A percentile compares a stretch with the other conserved stretches of the same genome.
phyloP scores from a whole-genome alignment of 2,113 vertebrate genomes.

The Bostrychus sinensis region DNA sequence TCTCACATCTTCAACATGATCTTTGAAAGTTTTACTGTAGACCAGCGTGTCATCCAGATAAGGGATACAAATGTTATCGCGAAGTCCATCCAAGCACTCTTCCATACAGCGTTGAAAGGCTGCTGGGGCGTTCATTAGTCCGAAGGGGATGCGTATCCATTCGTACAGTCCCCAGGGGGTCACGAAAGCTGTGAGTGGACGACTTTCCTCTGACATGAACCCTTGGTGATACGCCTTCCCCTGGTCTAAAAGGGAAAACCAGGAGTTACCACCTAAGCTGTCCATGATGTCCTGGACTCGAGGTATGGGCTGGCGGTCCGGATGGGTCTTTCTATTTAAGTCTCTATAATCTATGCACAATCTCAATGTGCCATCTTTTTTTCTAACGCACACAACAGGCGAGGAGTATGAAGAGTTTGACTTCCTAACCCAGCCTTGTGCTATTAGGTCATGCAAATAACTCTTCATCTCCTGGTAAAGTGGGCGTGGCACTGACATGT shows the following conservation, averaged over 20 bases:
- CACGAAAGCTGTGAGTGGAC: slow-evolving; percentile 19
- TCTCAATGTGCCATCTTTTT: neutral
- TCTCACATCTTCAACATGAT: slow-evolving; percentile 15
- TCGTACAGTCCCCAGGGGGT: slow-evolving; percentile 29
- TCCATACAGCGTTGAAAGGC: neutral
- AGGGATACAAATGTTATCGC: too few relatives aligned
- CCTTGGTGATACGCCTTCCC: neutral
- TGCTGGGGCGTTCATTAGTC: slow-evolving; percentile 11
- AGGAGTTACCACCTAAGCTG: slow-evolving; percentile 4
- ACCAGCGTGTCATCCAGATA: slow-evolving; percentile 20
- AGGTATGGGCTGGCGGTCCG: neutral
- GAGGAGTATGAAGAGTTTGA: too few relatives aligned
- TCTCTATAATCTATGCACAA: neutral
- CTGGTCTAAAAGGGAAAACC: neutral
- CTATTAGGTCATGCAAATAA: too few relatives aligned
- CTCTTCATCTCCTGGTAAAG: too few relatives aligned
- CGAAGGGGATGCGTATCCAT: slow-evolving; percentile 21
- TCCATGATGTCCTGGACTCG: neutral
- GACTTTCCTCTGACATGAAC: neutral
- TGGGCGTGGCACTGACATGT: too few relatives aligned
- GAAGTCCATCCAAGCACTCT: slow-evolving; percentile 6
- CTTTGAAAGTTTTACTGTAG: slow-evolving; percentile 19
- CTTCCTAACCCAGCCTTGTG: too few relatives aligned
- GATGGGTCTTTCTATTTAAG: neutral
- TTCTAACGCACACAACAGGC: too few relatives aligned